phyloP scores from a whole-genome alignment of 53 echinoderm and acorn worm genomes.

The Hippasteria phrygiana region DNA sequence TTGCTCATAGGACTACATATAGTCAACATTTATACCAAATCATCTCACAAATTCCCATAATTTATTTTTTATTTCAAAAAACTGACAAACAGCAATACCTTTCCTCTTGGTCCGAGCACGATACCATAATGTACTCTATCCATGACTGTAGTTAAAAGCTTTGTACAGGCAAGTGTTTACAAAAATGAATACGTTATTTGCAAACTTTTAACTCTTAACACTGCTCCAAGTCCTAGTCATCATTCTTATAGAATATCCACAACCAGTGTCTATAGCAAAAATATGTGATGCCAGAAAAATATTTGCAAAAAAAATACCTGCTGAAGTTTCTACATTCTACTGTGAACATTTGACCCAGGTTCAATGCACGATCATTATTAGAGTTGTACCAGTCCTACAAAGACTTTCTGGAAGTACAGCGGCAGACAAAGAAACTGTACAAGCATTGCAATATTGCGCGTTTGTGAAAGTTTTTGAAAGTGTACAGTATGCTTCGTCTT shows the following conservation, averaged over 20 bases:
- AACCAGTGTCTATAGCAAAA: not conserved
- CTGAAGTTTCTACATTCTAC: not conserved
- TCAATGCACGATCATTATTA: not conserved
- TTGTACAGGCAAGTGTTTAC: constrained; percentile 51
- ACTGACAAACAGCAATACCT: not conserved
- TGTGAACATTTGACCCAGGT: not conserved
- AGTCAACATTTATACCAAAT: not conserved
- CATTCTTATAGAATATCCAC: not conserved
- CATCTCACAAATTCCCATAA: not conserved
- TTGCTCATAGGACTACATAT: not conserved
- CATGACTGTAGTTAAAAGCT: constrained; percentile 17
- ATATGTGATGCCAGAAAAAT: not conserved
- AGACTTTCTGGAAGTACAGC: not conserved
- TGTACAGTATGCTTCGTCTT: too few species aligned
- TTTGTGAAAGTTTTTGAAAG: not conserved
- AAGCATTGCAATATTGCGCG: not conserved
- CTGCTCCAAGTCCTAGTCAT: not conserved
- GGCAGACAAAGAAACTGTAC: not conserved
- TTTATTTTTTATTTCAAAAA: not conserved
- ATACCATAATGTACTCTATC: not conserved
- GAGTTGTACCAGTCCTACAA: not conserved
- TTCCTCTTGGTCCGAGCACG: not conserved
- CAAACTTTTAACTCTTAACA: not conserved
- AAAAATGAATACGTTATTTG: not conserved
- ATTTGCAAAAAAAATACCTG: not conserved